Conservation (phyloP, 2,113 vertebrate species). For the Xerus inauris region DNA sequence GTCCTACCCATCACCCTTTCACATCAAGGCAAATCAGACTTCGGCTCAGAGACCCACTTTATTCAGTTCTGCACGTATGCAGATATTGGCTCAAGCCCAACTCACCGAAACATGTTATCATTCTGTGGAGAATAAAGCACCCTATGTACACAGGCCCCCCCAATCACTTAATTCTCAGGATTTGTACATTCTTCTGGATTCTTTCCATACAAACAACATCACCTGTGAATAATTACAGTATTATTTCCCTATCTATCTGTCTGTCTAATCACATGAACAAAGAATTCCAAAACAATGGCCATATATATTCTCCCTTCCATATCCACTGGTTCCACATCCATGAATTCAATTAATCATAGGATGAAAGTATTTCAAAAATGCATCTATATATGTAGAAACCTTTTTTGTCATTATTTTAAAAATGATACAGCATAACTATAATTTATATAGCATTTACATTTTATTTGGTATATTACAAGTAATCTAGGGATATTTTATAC, state of each 20-base stretch:
- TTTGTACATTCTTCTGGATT: not conserved
- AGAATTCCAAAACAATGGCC: not conserved
- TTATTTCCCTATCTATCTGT: not conserved
- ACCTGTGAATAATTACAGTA: not conserved
- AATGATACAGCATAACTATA: not conserved
- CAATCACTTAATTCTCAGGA: not conserved
- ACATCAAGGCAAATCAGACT: constrained; percentile 58
- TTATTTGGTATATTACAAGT: not conserved
- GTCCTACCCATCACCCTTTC: not conserved
- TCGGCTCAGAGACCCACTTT: constrained; percentile 88
- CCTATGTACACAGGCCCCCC: constrained; percentile 95
- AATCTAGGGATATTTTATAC: not conserved
- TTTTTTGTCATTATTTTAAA: not conserved
- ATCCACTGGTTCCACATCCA: not conserved
- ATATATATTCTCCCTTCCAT: not conserved
- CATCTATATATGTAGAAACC: not conserved
- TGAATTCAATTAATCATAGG: not conserved
- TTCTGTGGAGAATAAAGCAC: constrained; percentile 95
- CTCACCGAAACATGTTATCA: constrained; percentile 92
- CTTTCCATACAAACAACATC: not conserved
- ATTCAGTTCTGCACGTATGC: constrained; percentile 97
- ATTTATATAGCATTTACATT: not conserved
- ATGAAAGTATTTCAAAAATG: not conserved
- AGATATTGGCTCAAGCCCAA: constrained; percentile 95
- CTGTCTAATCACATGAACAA: not conserved